Percentiles rank a stretch among this genome's conserved stretches.
Conservation (phyloP, 2,888 invertebrate genomes). For the Nesidiocoris tenuis region DNA sequence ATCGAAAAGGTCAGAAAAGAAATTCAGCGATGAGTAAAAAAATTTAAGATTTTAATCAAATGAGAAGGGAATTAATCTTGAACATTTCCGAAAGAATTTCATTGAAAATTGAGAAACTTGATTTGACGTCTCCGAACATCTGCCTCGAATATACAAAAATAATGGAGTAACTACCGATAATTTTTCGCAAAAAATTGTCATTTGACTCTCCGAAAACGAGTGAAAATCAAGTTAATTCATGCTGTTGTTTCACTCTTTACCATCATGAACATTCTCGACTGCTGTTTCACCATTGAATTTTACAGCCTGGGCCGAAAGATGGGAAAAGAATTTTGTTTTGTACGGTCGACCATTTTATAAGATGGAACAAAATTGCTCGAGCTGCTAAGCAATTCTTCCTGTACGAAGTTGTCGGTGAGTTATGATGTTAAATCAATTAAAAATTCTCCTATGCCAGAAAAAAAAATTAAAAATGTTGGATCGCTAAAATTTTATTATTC, state of each 20-base stretch:
- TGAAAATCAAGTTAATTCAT: not conserved
- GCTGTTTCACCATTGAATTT: not conserved
- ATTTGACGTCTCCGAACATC: too few relatives aligned
- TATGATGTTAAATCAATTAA: not conserved
- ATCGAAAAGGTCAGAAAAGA: not conserved
- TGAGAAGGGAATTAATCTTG: too few relatives aligned
- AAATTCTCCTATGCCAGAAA: not conserved
- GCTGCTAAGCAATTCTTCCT: conserved; percentile 5
- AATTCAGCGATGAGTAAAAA: not conserved
- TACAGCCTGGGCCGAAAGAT: conserved; percentile 12
- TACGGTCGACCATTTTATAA: conserved; percentile 24
- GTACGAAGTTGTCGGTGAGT: conserved; percentile 22
- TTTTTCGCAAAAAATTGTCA: too few relatives aligned
- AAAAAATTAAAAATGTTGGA: too few relatives aligned
- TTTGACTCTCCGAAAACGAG: too few relatives aligned
- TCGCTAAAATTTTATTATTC: too few relatives aligned
- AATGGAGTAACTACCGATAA: not conserved
- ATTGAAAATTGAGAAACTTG: too few relatives aligned
- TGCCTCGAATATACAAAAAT: too few relatives aligned
- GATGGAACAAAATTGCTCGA: conserved; percentile 25
- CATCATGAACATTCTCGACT: too few relatives aligned
- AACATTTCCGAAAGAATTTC: too few relatives aligned
- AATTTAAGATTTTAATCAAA: too few relatives aligned
- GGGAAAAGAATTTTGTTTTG: conserved; percentile 26
- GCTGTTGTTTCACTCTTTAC: too few relatives aligned